Percentiles rank a stretch among this genome's conserved stretches.
Conservation (phyloP, 64 coral and sea anemone species). For the Acropora yongei region DNA sequence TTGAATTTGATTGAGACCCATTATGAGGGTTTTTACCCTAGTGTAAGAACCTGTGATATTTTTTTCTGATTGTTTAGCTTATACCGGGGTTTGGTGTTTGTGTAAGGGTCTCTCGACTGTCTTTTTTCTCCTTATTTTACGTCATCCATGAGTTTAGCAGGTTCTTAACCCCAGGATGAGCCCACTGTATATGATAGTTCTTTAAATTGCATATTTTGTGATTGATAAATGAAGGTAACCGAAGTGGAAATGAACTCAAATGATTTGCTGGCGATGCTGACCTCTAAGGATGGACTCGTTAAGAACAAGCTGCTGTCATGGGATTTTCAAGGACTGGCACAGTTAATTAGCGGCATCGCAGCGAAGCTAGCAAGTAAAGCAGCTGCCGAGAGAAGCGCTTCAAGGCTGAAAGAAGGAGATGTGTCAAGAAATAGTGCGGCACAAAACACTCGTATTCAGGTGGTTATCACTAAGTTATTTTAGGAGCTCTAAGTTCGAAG, state of each 20-base stretch:
- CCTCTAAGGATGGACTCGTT: neutral
- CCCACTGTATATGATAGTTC: too few species aligned
- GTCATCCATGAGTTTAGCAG: too few species aligned
- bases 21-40: too few species aligned
- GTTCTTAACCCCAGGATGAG: too few species aligned
- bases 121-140: too few species aligned
- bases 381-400: neutral
- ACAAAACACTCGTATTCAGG: constrained; percentile 12
- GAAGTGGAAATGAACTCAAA: neutral
- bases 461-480: neutral
- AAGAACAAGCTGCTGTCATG: constrained; percentile 38
- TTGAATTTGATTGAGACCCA: too few species aligned
- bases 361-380: neutral
- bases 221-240: neutral
- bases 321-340: constrained; percentile 26
- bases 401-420: too few species aligned
- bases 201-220: neutral
- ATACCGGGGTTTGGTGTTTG: too few species aligned
- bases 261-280: neutral
- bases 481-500: too few species aligned
- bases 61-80: too few species aligned
- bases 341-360: constrained; percentile 16
- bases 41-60: too few species aligned
- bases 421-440: neutral
- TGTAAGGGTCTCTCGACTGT: too few species aligned